These are phyloP conservation scores for Chalcis sispes DNA, from an alignment of 2,888 invertebrate species.

Conservation along the genomic window DNA sequence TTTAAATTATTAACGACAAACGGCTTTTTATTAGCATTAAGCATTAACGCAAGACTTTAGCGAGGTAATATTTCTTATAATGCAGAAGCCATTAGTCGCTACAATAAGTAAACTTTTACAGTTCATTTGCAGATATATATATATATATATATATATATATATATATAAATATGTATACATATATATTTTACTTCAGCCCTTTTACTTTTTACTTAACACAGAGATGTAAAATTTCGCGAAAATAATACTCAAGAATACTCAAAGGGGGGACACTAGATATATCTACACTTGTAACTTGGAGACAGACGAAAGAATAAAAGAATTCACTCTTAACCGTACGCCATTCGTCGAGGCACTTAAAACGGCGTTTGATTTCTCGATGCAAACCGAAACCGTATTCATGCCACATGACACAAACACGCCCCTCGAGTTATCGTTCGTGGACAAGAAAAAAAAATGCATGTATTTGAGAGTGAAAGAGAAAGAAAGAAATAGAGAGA, in stretches of 20 bases:
- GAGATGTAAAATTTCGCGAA: neutral
- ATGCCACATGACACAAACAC: conserved; percentile 59
- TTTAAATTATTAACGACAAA: no score
- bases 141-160: no score
- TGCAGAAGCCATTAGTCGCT: conserved; percentile 28
- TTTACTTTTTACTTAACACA: neutral
- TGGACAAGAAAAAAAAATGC: conserved; percentile 44
- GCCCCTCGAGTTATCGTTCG: conserved; percentile 60
- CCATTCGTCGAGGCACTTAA: conserved; percentile 40
- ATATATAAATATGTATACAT: neutral
- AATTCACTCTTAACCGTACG: conserved; percentile 32
- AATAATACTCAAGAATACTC: conserved; percentile 27
- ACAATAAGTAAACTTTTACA: conserved; percentile 32
- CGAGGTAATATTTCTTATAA: no score
- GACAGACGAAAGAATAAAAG: no score
- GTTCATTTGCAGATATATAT: neutral
- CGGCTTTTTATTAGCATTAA: no score
- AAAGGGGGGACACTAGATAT: neutral
- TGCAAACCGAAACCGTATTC: conserved; percentile 34
- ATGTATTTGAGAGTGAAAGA: conserved; percentile 13
- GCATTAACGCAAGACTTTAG: no score
- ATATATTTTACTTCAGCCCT: neutral
- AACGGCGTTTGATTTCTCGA: conserved; percentile 50
- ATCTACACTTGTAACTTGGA: conserved; percentile 39
- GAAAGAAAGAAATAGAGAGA: conserved; percentile 2